Conservation (phyloP, 2,888 invertebrate species). For the Zhuqinia jingwanae region DNA sequence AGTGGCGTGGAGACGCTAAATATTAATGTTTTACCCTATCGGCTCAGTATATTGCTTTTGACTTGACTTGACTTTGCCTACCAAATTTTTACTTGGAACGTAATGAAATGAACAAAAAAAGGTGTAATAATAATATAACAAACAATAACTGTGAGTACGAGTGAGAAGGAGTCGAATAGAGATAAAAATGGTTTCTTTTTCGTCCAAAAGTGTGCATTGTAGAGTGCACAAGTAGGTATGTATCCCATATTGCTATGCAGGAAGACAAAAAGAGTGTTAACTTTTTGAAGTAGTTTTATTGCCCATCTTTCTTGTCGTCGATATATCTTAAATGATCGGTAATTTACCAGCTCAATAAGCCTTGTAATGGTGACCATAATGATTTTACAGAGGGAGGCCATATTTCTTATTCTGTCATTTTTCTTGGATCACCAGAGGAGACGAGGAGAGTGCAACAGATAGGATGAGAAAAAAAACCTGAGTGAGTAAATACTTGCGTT, state of each 20-base stretch:
- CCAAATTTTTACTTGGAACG: no score
- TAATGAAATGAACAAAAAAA: slow-evolving; percentile 15
- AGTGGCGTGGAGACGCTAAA: neutral
- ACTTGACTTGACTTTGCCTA: no score
- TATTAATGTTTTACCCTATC: slow-evolving; percentile 17
- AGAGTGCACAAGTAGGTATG: neutral
- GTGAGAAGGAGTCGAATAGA: neutral
- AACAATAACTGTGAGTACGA: neutral
- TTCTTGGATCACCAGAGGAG: neutral
- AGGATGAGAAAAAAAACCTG: no score
- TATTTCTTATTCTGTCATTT: slow-evolving; percentile 73
- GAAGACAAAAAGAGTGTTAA: slow-evolving; percentile 16
- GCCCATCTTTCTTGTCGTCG: slow-evolving; percentile 56
- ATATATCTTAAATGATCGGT: slow-evolving; percentile 68
- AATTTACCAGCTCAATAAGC: slow-evolving; percentile 75
- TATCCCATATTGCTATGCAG: no score
- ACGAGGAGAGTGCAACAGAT: no score
- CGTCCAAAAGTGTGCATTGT: neutral
- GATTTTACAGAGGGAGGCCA: slow-evolving; percentile 76
- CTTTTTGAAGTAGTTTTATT: slow-evolving; percentile 53
- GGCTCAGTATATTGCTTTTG: no score
- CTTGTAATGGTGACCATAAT: slow-evolving; percentile 77
- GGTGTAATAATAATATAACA: neutral
- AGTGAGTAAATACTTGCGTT: no score
- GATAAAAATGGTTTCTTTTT: slow-evolving; percentile 17